A percentile compares a stretch with the other conserved stretches of the same genome.
Evolutionary conservation across 2,797 vertebrate species (phyloP).

Genomic region (Smutsia gigantea): DNA sequence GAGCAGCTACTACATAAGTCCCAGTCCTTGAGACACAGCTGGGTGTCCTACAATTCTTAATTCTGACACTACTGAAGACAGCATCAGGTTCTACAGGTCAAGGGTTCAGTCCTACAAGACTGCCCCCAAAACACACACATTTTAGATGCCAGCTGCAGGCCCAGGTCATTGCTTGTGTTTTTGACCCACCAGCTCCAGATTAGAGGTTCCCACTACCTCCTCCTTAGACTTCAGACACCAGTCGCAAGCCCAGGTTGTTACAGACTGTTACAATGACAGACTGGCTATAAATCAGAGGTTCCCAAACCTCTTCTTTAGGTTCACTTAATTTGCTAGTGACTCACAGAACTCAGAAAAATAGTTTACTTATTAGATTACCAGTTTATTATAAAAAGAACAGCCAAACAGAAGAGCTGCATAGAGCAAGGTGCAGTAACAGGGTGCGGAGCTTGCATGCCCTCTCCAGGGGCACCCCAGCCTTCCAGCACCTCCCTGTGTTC

Average conservation of each 20-base stretch:
- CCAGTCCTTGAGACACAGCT: background rate
- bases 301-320: background rate
- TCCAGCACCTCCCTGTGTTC: no score
- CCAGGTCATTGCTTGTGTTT: background rate
- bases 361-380: background rate
- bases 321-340: background rate
- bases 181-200: background rate
- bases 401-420: background rate
- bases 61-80: background rate
- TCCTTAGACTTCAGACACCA: background rate
- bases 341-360: background rate
- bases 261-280: background rate
- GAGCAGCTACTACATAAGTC: background rate
- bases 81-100: background rate
- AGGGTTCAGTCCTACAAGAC: background rate
- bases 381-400: background rate
- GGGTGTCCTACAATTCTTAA: background rate
- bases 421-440: background rate
- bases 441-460: fast-evolving
- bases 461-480: background rate
- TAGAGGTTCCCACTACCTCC: background rate
- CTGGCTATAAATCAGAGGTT: background rate
- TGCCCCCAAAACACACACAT: no score
- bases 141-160: background rate
- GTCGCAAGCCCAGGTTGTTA: background rate